These are phyloP conservation scores for Brachystomella parvula DNA, from an alignment of 1,140 invertebrate genomes.

Conservation along the genomic window DNA sequence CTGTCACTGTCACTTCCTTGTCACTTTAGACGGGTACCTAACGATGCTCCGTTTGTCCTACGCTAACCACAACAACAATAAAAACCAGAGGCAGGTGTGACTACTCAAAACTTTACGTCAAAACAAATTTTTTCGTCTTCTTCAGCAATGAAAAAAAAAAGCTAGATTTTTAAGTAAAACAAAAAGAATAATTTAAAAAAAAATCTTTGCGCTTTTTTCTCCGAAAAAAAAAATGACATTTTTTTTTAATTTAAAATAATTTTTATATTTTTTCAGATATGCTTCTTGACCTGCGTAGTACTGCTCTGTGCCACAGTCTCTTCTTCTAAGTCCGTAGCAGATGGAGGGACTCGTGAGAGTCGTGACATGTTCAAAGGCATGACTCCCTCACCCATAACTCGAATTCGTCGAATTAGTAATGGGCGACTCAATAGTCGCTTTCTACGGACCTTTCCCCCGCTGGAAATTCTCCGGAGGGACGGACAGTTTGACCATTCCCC, in stretches of 20 bases:
- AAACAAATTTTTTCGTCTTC: too few relatives aligned
- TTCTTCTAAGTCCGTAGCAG: neutral
- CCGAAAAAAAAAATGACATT: too few relatives aligned
- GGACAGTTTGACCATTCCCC: neutral
- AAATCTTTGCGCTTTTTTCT: too few relatives aligned
- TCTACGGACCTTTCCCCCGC: constrained; percentile 27
- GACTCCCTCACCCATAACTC: neutral
- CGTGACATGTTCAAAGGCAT: neutral
- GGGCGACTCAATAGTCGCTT: constrained; percentile 31
- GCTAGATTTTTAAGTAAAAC: too few relatives aligned
- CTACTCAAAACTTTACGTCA: too few relatives aligned
- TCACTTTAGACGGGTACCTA: too few relatives aligned
- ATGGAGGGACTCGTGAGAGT: neutral
- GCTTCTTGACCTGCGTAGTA: neutral
- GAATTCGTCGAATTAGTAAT: neutral
- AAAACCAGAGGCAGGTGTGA: too few relatives aligned
- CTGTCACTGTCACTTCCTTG: too few relatives aligned
- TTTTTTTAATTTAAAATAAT: neutral
- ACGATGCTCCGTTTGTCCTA: too few relatives aligned
- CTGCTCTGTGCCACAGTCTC: neutral
- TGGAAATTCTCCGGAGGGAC: constrained; percentile 20
- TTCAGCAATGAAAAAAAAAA: too few relatives aligned
- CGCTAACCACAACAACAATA: too few relatives aligned
- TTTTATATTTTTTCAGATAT: neutral
- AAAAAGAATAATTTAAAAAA: too few relatives aligned